Evolutionary conservation across 2,888 invertebrate genomes (phyloP), one percentile per base, ranked within the genome.

Genomic region (Drosophila emarginata): DNA sequence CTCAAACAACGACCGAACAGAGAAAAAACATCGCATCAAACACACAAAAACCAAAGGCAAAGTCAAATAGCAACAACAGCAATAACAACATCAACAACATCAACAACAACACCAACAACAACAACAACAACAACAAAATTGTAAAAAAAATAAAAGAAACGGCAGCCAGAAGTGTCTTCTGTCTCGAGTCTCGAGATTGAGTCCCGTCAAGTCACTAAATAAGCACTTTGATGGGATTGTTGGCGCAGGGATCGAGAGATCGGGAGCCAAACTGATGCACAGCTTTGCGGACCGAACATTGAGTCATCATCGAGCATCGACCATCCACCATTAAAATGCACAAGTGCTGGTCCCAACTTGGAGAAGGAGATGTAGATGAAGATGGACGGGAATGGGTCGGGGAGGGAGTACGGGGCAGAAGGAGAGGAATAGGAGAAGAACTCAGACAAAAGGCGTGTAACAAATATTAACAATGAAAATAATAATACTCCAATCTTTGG

Each of bases 401-500:
- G n/a, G n/a, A 26, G 26, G 26, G 6, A 5, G 26, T 6, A 26
- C 2, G 5, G 28, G 28, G 28, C 2, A 28, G 28, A 28, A 6
- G 28, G 1, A 28, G 4, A 28, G 32, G 1, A 9, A 9, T 9
- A 65, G 52, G 28, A 39, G 26, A 18, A 5, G 36, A 50, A 71
- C 65, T 28, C 63, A 67, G 76, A 84, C 82, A 74, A 81, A 83
- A 87, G 78, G 77, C 82, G 87, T 83, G 87, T 87, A 85, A 87
- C 86, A 82, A 85, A 87, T 85, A 85, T 85, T 85, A 87, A 85
- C 87, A 87, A 84, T 87, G 86, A 85, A 87, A 84, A 87, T 85
- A 85, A 87, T 85, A 82, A 84, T 79, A 87, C 78, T 79, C 67
- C 61, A 79, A 58, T 18, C 58, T 28, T 72, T 77, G 80, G 60